Percentiles rank a stretch among this genome's conserved stretches.
Evolutionary conservation across 1,140 invertebrate genomes (phyloP).

Genomic region (Heliconius melpomene): DNA sequence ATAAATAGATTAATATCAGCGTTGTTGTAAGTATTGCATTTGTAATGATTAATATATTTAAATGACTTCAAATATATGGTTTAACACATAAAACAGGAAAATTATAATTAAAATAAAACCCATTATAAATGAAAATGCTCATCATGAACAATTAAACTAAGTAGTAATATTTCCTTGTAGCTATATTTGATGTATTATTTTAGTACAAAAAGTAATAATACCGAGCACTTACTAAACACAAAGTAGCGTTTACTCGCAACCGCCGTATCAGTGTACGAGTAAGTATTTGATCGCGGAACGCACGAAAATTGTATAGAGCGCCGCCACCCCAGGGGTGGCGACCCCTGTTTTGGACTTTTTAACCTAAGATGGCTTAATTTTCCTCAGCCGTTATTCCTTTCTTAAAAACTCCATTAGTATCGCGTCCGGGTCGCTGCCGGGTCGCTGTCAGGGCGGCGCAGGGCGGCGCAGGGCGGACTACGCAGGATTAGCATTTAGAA

Average conservation of each 20-base stretch:
- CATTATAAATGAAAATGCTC: too few species aligned
- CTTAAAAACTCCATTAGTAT: conserved; percentile 65
- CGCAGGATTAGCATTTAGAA: conserved; percentile 49
- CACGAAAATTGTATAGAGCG: conserved; percentile 58
- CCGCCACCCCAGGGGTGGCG: conserved; percentile 34
- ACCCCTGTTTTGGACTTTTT: conserved; percentile 68
- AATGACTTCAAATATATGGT: too few species aligned
- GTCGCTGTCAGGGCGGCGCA: conserved; percentile 12
- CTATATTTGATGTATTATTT: too few species aligned
- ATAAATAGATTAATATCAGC: too few species aligned
- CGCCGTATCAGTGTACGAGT: background rate
- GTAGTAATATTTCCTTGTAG: too few species aligned
- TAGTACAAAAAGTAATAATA: background rate
- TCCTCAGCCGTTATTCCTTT: conserved; percentile 55
- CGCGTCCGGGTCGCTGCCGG: conserved; percentile 36
- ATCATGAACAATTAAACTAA: too few species aligned
- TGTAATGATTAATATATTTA: too few species aligned
- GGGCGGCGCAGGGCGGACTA: conserved; percentile 12
- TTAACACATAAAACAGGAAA: too few species aligned
- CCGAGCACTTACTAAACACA: background rate
- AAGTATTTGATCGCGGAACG: conserved; percentile 34
- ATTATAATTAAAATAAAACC: too few species aligned
- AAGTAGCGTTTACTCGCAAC: background rate
- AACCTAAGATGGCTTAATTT: conserved; percentile 73
- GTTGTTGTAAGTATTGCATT: too few species aligned